A percentile compares a stretch with the other conserved stretches of the same genome.
phyloP scores from a whole-genome alignment of 1,140 invertebrate species.

The Teleogryllus occipitalis region DNA sequence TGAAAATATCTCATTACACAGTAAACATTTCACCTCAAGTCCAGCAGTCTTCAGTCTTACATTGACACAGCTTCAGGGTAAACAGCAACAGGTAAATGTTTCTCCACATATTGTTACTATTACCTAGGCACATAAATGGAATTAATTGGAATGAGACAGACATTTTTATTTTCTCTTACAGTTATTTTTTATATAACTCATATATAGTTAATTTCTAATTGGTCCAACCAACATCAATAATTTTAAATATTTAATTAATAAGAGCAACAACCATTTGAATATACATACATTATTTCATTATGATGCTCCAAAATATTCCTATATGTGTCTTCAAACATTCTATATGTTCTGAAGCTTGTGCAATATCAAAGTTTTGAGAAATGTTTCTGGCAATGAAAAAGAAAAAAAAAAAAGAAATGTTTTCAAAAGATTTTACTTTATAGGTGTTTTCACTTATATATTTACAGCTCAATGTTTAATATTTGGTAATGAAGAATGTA shows the following conservation, averaged over 20 bases:
- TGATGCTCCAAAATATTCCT: background rate
- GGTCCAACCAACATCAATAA: background rate
- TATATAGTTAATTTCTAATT: background rate
- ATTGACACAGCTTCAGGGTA: background rate
- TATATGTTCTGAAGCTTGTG: background rate
- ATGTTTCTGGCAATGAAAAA: background rate
- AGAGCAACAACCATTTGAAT: background rate
- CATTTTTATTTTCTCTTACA: background rate
- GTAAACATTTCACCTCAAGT: background rate
- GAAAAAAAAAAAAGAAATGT: background rate
- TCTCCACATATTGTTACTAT: background rate
- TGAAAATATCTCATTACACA: conserved; percentile 5
- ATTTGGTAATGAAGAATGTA: no score
- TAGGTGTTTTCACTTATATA: background rate
- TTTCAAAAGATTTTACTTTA: background rate
- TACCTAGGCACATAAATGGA: background rate
- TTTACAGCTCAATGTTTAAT: no score
- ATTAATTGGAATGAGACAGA: background rate
- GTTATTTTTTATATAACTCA: background rate
- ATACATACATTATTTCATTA: background rate
- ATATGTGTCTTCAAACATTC: background rate
- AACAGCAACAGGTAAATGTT: background rate
- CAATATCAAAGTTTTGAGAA: background rate
- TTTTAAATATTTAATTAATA: background rate
- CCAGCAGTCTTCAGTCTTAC: background rate